Evolutionary conservation across 2,888 invertebrate species (phyloP).

Genomic region (Tetropium fuscum): DNA sequence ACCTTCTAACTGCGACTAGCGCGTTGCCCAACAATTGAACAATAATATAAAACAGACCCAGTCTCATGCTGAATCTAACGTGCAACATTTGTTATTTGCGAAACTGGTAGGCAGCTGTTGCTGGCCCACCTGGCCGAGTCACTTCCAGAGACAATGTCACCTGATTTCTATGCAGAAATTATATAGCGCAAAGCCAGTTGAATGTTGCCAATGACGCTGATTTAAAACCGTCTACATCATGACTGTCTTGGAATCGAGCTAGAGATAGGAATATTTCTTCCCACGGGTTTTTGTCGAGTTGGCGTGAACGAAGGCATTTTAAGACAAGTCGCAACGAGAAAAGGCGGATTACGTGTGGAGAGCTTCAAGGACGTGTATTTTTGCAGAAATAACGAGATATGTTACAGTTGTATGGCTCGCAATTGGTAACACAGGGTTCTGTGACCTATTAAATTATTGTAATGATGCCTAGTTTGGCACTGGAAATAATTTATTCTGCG

Average conservation of each 20-base stretch:
- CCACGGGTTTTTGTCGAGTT: constrained; percentile 36
- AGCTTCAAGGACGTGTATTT: constrained; percentile 30
- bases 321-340: constrained; percentile 39
- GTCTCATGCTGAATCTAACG: neutral
- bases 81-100: neutral
- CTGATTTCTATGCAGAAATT: too few relatives aligned
- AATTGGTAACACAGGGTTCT: too few relatives aligned
- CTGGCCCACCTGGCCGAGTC: too few relatives aligned
- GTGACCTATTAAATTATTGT: too few relatives aligned
- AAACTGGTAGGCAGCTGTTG: too few relatives aligned
- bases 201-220: neutral
- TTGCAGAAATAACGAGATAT: constrained; percentile 5
- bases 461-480: too few relatives aligned
- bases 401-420: constrained; percentile 1
- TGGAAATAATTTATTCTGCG: too few relatives aligned
- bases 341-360: constrained; percentile 34
- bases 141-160: too few relatives aligned
- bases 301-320: constrained; percentile 37
- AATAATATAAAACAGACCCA: neutral
- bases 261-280: constrained; percentile 21
- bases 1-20: neutral
- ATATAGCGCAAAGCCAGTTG: neutral
- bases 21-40: constrained; percentile 2
- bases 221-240: too few relatives aligned
- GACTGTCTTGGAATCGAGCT: too few relatives aligned